Evolutionary conservation across 2,113 vertebrate genomes (phyloP).

Genomic region (Spermophilus dauricus): DNA sequence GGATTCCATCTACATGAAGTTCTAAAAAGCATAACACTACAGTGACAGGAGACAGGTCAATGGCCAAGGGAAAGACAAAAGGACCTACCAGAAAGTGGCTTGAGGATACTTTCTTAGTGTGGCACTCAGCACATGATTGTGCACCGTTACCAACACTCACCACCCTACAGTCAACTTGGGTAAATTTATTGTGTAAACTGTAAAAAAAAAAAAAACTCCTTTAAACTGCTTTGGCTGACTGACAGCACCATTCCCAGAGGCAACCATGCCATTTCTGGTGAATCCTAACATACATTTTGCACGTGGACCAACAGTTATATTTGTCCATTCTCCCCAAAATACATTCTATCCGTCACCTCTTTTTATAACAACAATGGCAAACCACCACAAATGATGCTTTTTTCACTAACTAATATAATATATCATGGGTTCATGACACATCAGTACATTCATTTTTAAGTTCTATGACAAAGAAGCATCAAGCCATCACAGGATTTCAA

Average conservation of each 20-base stretch:
- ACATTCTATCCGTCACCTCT: neutral
- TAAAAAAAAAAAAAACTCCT: too few relatives aligned
- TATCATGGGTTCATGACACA: neutral
- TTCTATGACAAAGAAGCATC: neutral
- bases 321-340: neutral
- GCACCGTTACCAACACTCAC: neutral
- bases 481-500: constrained; percentile 8
- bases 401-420: neutral
- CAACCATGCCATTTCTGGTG: neutral
- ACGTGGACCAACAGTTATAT: neutral
- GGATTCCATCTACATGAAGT: neutral
- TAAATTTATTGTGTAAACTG: neutral
- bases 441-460: neutral
- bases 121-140: neutral
- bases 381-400: neutral
- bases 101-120: neutral
- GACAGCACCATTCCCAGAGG: neutral
- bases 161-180: neutral
- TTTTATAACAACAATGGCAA: neutral
- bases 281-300: neutral
- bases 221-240: neutral
- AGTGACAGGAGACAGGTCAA: neutral
- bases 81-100: neutral
- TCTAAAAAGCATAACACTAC: neutral
- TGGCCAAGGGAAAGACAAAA: neutral